Base-by-base conservation (phyloP, 2,888 invertebrate genomes). In the Lamellibrachia columna region DNA sequence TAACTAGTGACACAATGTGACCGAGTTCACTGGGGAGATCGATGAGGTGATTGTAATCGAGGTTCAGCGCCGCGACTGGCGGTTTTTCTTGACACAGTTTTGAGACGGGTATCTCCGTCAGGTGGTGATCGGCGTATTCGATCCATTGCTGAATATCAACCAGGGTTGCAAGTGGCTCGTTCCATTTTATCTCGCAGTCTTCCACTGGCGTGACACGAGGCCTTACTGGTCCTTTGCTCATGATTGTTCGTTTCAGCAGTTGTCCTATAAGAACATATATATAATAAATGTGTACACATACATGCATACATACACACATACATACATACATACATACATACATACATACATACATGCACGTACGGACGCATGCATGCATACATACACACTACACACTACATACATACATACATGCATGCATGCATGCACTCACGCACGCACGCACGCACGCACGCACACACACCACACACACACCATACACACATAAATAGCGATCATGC, bases 151-250 rank as follows among this genome's bases (percentile, higher is more conserved):
- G 75, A 75, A 75, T 0, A 2, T 11, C 75, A 22, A 75, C 75
- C n/a, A 75, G n/a, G 22, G 15, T 75, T 6, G 75, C 75, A 75
- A 75, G 75, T 22, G 75, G 22, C n/a, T 75, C 75, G 75, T 75
- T 75, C 75, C 75, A 75, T 75, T 3, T 75, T 75, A 75, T 75
- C 75, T 75, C 75, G 75, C 75, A 75, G n/a, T 75, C 75, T 75
- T 75, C 75, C 75, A 75, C 75, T 22, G 75, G 75, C 75, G 22
- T 22, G n/a, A 15, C 75, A 75, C 22, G 22, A 75, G 75, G n/a
- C 15, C 22, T 22, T 6, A 22, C 15, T 4, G 15, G 75, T 75
- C 75, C 15, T 22, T n/a, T 75, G 22, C 6, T 75, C 75, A 75
- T 75, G 75, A 6, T 75, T 75, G 75, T 15, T 0, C 75, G 75